These are phyloP conservation scores for Crypturellus undulatus DNA, from an alignment of 2,113 vertebrate genomes.

Conservation along the genomic window DNA sequence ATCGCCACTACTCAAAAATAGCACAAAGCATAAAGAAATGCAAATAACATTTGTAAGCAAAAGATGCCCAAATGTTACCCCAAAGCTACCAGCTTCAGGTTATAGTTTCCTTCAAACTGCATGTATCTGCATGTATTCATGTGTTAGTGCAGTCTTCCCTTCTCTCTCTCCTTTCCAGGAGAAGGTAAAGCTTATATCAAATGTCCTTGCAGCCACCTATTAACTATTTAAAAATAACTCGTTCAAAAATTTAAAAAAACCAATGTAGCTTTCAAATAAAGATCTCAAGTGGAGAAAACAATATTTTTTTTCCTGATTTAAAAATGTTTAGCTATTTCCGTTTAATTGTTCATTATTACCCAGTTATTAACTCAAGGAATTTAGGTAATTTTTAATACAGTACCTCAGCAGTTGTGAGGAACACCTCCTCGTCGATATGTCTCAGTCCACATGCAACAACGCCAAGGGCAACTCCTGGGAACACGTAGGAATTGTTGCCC, in stretches of 20 bases:
- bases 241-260: neutral
- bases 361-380: neutral
- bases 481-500: slow-evolving; percentile 98
- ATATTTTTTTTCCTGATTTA: neutral
- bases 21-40: neutral
- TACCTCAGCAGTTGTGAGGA: slow-evolving; percentile 95
- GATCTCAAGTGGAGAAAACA: neutral
- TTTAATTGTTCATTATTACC: neutral
- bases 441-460: slow-evolving; percentile 85
- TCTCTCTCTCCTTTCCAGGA: neutral
- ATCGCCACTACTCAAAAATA: neutral
- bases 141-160: neutral
- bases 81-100: neutral
- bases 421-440: slow-evolving; percentile 86
- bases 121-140: neutral
- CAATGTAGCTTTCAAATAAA: neutral
- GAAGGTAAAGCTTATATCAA: neutral
- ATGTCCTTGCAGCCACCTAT: neutral
- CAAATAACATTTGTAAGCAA: neutral
- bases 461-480: slow-evolving; percentile 92
- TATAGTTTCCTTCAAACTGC: neutral
- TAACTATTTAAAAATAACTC: neutral
- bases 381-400: neutral
- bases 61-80: neutral
- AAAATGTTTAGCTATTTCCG: neutral